phyloP scores from a whole-genome alignment of 2,797 vertebrate species.

The Gymnopithys bicolor region DNA sequence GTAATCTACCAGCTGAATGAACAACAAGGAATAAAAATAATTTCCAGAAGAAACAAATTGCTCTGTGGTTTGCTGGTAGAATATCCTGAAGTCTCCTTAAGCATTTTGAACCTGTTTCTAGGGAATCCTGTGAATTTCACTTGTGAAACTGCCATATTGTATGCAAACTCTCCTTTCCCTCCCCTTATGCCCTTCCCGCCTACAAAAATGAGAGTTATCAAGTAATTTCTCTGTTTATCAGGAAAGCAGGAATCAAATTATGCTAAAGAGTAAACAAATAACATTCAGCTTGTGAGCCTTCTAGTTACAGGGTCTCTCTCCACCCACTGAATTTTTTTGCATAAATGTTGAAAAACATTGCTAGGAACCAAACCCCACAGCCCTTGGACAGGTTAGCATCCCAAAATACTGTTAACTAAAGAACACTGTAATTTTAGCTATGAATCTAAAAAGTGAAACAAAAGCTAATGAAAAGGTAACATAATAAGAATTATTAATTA shows the following conservation, averaged over 20 bases:
- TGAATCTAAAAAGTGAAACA: neutral
- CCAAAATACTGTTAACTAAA: neutral
- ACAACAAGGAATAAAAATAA: neutral
- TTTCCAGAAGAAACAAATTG: neutral
- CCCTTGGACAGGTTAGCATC: neutral
- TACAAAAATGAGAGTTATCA: neutral
- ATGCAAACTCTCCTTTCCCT: neutral
- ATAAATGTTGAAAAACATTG: neutral
- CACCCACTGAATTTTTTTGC: neutral
- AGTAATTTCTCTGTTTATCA: neutral
- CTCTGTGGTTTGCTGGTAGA: neutral
- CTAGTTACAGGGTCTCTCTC: neutral
- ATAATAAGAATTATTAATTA: neutral
- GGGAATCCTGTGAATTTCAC: neutral
- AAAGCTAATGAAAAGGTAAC: neutral
- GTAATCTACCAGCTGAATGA: neutral
- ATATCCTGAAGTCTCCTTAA: neutral
- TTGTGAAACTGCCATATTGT: neutral
- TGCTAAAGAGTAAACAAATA: slow-evolving; percentile 18
- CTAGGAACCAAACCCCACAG: neutral
- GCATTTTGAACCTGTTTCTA: neutral
- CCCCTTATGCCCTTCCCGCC: neutral
- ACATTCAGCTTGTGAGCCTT: neutral
- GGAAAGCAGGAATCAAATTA: neutral
- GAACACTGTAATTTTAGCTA: neutral